Conservation (phyloP, 2,888 invertebrate species). For the Drosophila rubida region DNA sequence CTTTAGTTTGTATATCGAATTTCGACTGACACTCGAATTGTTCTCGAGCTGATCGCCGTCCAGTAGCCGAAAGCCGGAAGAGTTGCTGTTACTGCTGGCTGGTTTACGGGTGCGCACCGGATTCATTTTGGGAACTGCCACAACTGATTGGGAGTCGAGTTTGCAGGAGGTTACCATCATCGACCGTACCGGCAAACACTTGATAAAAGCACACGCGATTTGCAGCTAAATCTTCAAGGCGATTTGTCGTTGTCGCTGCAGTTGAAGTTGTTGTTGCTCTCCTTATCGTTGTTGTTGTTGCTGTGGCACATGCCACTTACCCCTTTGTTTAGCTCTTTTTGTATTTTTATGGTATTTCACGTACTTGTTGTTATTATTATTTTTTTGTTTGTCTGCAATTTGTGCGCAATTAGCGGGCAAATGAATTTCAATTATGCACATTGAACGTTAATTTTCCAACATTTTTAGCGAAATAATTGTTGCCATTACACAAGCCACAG, state of each 20-base stretch:
- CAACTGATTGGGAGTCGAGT: constrained; percentile 81
- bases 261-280: no score
- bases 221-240: constrained; percentile 5
- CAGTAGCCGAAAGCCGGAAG: constrained; percentile 84
- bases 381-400: constrained; percentile 41
- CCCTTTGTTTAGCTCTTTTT: not conserved
- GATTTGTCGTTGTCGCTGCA: not conserved
- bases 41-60: constrained; percentile 84
- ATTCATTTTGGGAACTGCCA: constrained; percentile 83
- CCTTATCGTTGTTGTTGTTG: not conserved
- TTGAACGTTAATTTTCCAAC: constrained; percentile 72
- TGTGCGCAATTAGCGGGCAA: constrained; percentile 75
- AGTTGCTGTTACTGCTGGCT: constrained; percentile 77
- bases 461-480: constrained; percentile 64
- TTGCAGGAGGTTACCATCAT: constrained; percentile 85
- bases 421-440: constrained; percentile 76
- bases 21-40: constrained; percentile 85
- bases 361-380: constrained; percentile 20
- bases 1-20: constrained; percentile 92
- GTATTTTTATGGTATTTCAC: constrained; percentile 26
- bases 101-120: constrained; percentile 77
- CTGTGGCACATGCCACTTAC: constrained; percentile 35
- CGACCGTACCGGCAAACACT: constrained; percentile 15
- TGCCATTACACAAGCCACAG: constrained; percentile 44
- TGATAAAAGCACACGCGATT: constrained; percentile 36